Percentiles rank a stretch among this genome's conserved stretches.
Evolutionary conservation across 2,888 invertebrate genomes (phyloP).

Genomic region (Pandemis cinnamomeana): DNA sequence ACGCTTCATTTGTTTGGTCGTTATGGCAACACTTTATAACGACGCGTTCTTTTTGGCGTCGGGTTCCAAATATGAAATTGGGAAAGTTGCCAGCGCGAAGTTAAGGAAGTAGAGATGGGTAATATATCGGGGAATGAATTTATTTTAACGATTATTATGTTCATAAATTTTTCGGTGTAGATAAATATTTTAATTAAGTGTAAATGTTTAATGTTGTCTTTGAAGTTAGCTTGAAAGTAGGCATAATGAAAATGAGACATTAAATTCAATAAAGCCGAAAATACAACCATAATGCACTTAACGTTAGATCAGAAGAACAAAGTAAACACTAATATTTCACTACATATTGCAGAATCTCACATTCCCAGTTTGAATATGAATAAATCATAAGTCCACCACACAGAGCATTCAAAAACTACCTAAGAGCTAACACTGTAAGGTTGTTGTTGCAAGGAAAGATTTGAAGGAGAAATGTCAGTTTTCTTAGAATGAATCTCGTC

Average conservation of each 20-base stretch:
- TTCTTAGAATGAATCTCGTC: conserved; percentile 15
- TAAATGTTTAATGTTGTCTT: too few relatives aligned
- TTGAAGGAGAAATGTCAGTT: conserved; percentile 25
- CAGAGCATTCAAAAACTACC: not conserved
- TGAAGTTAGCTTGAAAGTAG: too few relatives aligned
- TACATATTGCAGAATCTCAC: conserved; percentile 13
- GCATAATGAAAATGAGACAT: too few relatives aligned
- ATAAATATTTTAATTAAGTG: too few relatives aligned
- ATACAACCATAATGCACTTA: not conserved
- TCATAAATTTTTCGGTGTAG: too few relatives aligned
- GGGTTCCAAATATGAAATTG: conserved; percentile 35
- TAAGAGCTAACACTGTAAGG: not conserved
- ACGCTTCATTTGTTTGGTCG: conserved; percentile 42
- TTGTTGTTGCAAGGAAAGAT: not conserved
- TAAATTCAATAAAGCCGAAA: too few relatives aligned
- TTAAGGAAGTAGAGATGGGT: not conserved
- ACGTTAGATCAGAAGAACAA: not conserved
- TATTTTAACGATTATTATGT: too few relatives aligned
- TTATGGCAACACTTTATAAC: conserved; percentile 24
- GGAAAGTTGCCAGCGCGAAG: conserved; percentile 29
- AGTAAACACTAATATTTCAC: not conserved
- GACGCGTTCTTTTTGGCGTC: conserved; percentile 15
- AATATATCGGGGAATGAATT: not conserved
- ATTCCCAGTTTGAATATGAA: not conserved
- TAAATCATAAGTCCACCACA: not conserved